These are phyloP conservation scores for Anoplopoma fimbria DNA, from an alignment of 2,113 vertebrate genomes.

Conservation along the genomic window DNA sequence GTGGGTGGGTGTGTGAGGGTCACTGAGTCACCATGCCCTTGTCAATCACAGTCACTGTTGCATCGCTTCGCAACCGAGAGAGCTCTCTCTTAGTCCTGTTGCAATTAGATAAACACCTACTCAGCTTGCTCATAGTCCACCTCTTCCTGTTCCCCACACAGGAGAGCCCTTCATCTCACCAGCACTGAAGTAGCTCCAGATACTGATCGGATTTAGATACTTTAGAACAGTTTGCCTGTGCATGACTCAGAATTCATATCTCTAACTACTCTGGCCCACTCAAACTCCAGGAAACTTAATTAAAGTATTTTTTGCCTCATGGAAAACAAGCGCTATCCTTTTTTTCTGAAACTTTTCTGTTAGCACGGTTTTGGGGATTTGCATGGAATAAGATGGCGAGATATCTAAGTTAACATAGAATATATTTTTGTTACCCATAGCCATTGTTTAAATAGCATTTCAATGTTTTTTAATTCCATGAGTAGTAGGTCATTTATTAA, in stretches of 20 bases:
- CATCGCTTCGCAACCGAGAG: conserved; percentile 6
- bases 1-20: conserved; percentile 4
- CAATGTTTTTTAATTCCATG: too few species aligned
- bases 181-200: neutral
- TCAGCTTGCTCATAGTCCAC: conserved; percentile 38
- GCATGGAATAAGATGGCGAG: neutral
- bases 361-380: neutral
- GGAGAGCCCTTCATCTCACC: conserved; percentile 30
- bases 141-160: conserved; percentile 28
- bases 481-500: too few species aligned
- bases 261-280: neutral
- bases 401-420: neutral
- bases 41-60: conserved; percentile 56
- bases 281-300: neutral
- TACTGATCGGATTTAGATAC: conserved; percentile 2
- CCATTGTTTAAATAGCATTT: neutral
- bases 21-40: conserved; percentile 52
- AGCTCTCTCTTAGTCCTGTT: conserved; percentile 20
- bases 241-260: neutral
- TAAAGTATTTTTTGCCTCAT: neutral
- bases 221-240: neutral
- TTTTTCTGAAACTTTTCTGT: neutral
- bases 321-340: neutral
- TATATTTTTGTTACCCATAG: neutral
- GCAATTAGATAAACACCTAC: conserved; percentile 54